Evolutionary conservation across 1,140 invertebrate species (phyloP).

Genomic region (Trypoxylus dichotomus): DNA sequence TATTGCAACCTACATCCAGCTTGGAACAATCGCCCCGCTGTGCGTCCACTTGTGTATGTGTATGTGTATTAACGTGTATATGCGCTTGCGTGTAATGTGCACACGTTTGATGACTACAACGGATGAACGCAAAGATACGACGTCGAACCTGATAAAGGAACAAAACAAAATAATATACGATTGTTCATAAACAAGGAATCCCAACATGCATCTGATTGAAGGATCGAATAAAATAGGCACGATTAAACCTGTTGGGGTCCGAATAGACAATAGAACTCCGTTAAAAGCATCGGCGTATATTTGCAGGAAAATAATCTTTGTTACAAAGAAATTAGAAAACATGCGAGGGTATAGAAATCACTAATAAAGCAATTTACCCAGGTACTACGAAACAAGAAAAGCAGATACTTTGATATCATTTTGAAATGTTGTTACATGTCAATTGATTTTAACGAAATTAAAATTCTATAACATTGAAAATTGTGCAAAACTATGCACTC

Average conservation of each 20-base stretch:
- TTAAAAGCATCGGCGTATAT: neutral
- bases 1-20: neutral
- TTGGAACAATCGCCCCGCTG: conserved; percentile 4
- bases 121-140: conserved; percentile 5
- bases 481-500: too few relatives aligned
- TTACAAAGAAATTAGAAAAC: neutral
- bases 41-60: neutral
- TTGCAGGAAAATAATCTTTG: neutral
- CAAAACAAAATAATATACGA: conserved; percentile 27
- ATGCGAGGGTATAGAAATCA: neutral
- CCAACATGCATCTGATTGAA: neutral
- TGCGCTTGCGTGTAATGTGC: neutral
- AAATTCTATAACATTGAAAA: too few relatives aligned
- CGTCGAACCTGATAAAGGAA: neutral
- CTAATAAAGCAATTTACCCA: neutral
- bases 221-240: neutral
- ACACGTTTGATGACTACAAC: neutral
- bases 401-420: too few relatives aligned
- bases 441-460: too few relatives aligned
- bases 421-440: too few relatives aligned
- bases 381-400: neutral
- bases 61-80: neutral
- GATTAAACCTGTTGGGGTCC: too few relatives aligned
- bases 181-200: conserved; percentile 29
- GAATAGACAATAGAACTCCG: conserved; percentile 5